Evolutionary conservation across 1,140 invertebrate genomes (phyloP), one percentile per base, ranked within the genome.

Genomic region (Hestina assimilis): DNA sequence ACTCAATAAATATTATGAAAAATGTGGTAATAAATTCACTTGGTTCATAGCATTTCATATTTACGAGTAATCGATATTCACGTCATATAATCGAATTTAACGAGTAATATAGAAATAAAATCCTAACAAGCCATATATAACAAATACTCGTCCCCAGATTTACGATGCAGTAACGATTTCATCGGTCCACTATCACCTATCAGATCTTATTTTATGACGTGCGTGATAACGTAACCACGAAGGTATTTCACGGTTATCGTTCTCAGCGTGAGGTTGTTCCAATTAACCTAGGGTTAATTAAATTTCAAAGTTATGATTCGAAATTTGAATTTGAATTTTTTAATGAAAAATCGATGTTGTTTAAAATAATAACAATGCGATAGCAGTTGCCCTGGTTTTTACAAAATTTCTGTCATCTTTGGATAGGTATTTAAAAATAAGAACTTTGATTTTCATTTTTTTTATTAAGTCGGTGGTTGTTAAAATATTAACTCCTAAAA

Each of bases 101-200:
- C 40, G 21, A 42, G 40, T 42, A 42, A 21, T 19, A 33, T 33
- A 35, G 14, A 48, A 50, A 17, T 21, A 41, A 41, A 38, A 20
- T 24, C 31, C 38, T 65, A 60, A 65, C 48, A 59, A 53, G 48
- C 35, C 1, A 8, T 46, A 21, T 35, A 7, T 35, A 35, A 35
- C 26, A 46, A 46, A 46, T 46, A 46, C 15, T 23, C 28, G 33
- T 21, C 8, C 24, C 8, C 29, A 17, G 53, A 61, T 65, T 65
- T 65, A 65, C 38, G 42, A 57, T 40, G 23, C 45, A 42, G 26
- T 60, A 51, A 61, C 63, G 61, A 43, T 65, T 61, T 66, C 63
- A 51, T 58, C 55, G 59, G 1, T 2, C 31, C 19, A 58, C 43
- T 41, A 57, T 47, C 19, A 48, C 15, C 40, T 57, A 65, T 65